Base-by-base conservation (phyloP, 2,888 invertebrate species). In the Hermaeophaga mercurialis region DNA sequence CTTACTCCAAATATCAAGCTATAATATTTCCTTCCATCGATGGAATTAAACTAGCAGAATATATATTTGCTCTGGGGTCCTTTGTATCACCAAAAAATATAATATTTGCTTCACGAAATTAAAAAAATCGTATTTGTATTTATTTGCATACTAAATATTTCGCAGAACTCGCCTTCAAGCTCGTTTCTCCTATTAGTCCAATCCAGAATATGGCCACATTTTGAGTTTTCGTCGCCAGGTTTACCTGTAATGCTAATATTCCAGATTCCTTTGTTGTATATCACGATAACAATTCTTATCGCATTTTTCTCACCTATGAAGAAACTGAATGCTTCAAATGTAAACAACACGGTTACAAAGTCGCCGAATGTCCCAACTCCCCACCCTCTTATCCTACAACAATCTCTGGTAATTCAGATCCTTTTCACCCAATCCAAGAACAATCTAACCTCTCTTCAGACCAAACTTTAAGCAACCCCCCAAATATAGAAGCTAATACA, bases 191-290 rank as follows among this genome's bases (percentile, higher is more conserved):
- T n/a, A 18, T 38, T 9, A 5, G 18, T 7, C 3, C 7, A 15
- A 24, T 9, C 19, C 14, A 3, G n/a, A 39, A 18, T 91, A 88
- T 75, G 80, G 33, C 11, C 24, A 46, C 15, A 15, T 31, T 7
- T 18, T 46, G 24, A 44, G 44, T 44, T 38, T 38, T n/a, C 38
- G 18, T 3, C 18, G 7, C 18, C 17, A 9, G 38, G 17, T 6
- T 38, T 7, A 5, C 22, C 22, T 6, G 4, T 22, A 22, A 22
- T 22, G 22, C 3, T 22, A 22, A 22, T 22, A 3, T 22, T 5
- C 22, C 22, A 22, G n/a, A n/a, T n/a, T n/a, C n/a, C n/a, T n/a
- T n/a, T n/a, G n/a, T n/a, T n/a, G n/a, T n/a, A n/a, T n/a, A n/a
- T n/a, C n/a, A n/a, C n/a, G n/a, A n/a, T n/a, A n/a, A n/a, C n/a